phyloP scores from a whole-genome alignment of 2,797 vertebrate species.

The Cynopterus sphinx region DNA sequence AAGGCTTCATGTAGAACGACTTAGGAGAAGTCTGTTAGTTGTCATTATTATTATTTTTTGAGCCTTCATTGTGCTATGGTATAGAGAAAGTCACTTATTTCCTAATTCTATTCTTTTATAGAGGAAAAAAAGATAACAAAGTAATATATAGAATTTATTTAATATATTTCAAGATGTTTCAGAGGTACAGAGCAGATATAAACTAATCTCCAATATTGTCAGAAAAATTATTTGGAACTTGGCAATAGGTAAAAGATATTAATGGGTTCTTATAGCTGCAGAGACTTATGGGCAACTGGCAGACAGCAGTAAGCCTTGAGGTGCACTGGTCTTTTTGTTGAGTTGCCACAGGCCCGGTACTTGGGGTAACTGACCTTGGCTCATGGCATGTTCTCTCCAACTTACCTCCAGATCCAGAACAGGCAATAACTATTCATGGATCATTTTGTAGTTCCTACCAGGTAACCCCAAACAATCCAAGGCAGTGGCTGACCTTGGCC shows the following conservation, averaged over 20 bases:
- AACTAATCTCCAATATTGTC: not conserved
- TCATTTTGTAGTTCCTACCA: too few relatives aligned
- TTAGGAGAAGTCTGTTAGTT: not conserved
- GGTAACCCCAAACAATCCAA: too few relatives aligned
- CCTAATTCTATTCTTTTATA: not conserved
- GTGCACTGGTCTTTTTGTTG: too few relatives aligned
- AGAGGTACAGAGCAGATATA: not conserved
- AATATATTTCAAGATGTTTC: not conserved
- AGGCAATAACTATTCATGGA: too few relatives aligned
- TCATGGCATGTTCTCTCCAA: too few relatives aligned
- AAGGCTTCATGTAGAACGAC: not conserved
- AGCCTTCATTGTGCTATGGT: not conserved
- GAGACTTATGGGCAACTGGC: too few relatives aligned
- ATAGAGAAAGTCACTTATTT: not conserved
- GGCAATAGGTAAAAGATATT: not conserved
- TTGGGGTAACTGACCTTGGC: too few relatives aligned
- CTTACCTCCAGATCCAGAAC: too few relatives aligned
- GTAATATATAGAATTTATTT: not conserved
- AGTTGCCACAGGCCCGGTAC: too few relatives aligned
- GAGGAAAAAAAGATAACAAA: not conserved
- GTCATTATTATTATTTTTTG: not conserved
- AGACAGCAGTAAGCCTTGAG: too few relatives aligned
- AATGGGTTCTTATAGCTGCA: not conserved
- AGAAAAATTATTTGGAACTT: not conserved
- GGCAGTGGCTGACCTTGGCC: too few relatives aligned